Evolutionary conservation across 2,888 invertebrate genomes (phyloP).

Genomic region (Pheosia gnoma): DNA sequence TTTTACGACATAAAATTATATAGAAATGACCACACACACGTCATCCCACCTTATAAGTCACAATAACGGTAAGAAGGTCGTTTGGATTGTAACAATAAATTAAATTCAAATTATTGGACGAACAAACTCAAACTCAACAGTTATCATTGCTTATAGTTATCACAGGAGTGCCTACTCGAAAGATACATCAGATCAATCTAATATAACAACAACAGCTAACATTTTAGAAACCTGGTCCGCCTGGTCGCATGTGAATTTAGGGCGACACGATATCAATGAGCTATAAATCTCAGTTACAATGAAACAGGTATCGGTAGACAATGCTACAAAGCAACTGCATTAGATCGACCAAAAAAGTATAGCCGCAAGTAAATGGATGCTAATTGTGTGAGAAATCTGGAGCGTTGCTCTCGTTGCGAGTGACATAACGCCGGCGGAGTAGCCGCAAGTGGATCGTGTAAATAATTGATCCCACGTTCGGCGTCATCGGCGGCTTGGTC

Average conservation of each 20-base stretch:
- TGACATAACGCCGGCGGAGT: constrained; percentile 61
- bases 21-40: constrained; percentile 15
- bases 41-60: constrained; percentile 16
- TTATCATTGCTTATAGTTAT: constrained; percentile 4
- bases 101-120: constrained; percentile 3
- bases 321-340: constrained; percentile 38
- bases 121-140: constrained; percentile 16
- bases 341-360: constrained; percentile 44
- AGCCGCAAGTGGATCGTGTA: constrained; percentile 57
- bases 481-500: constrained; percentile 60
- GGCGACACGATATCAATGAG: constrained; percentile 52
- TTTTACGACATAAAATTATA: constrained; percentile 24
- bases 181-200: constrained; percentile 9
- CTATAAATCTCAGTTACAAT: constrained; percentile 52
- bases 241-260: constrained; percentile 54
- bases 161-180: no score
- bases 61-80: constrained; percentile 24
- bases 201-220: constrained; percentile 19
- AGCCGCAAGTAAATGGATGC: constrained; percentile 45
- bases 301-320: constrained; percentile 42
- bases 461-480: constrained; percentile 80
- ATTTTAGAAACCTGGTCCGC: constrained; percentile 59
- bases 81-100: constrained; percentile 8
- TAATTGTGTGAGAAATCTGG: constrained; percentile 62
- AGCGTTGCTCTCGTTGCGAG: constrained; percentile 49